phyloP scores from a whole-genome alignment of 2,113 vertebrate species.

The Promerops cafer region DNA sequence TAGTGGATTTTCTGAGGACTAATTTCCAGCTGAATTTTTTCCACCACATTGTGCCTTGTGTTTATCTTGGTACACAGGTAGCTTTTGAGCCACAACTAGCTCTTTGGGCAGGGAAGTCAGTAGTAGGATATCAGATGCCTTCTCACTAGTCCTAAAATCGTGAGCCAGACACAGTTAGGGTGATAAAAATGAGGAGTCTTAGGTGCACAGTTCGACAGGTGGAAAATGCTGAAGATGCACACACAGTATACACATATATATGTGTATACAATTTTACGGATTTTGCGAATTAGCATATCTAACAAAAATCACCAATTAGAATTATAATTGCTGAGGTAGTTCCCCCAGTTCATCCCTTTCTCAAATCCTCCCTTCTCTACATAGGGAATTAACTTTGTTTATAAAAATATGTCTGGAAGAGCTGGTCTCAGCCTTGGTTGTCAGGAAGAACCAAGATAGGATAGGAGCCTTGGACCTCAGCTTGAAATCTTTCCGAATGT shows the following conservation, averaged over 20 bases:
- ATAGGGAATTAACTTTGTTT: not conserved
- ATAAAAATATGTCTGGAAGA: not conserved
- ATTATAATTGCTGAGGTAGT: not conserved
- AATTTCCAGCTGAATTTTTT: not conserved
- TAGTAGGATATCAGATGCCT: not conserved
- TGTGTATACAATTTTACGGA: not conserved
- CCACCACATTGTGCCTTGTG: not conserved
- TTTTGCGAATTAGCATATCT: not conserved
- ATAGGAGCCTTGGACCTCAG: no score
- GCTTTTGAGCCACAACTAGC: not conserved
- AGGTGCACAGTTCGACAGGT: not conserved
- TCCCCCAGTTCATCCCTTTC: not conserved
- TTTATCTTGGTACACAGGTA: not conserved
- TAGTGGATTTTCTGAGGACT: not conserved
- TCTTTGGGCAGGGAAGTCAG: not conserved
- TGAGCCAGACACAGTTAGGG: not conserved
- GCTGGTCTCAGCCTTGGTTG: not conserved
- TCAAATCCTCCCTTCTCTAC: not conserved
- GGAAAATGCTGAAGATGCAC: not conserved
- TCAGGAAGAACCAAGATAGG: not conserved
- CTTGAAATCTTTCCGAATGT: not conserved
- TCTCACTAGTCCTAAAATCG: not conserved
- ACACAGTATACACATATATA: not conserved
- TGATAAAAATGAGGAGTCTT: not conserved
- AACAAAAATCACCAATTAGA: not conserved